Evolutionary conservation across 1,140 invertebrate species (phyloP), one percentile per base, ranked within the genome.

Genomic region (Carposina sasakii): DNA sequence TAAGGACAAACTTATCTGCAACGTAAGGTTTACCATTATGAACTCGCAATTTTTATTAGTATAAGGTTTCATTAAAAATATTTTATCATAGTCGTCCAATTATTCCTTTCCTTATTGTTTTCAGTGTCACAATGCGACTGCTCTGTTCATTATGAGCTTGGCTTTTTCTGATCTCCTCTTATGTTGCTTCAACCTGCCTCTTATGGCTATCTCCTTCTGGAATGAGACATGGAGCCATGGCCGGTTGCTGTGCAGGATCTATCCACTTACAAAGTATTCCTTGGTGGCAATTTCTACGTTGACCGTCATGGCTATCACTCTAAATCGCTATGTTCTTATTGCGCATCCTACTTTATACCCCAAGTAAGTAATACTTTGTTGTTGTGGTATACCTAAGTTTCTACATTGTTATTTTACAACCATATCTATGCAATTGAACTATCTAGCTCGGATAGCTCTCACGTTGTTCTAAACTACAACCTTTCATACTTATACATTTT

Each of bases 321-420:
- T 81, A 39, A 95, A 94, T 79, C 87, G 93, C 75, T 95, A 94
- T 71, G 87, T 95, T 22, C 93, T 95, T 88, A 94, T 95, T 33
- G 90, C 91, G 12, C 92, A 94, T 79, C 93, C 92, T 2, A 85
- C 88, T 48, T 75, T 91, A 22, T 95, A 95, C 82, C 89, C 91
- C 16, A 91, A 89, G 92, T 94, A 87, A 89, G 88, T 86, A 34
- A 12, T 22, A 45, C 4, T 33, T 6, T 6, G 24, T 28, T 28
- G 24, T 6, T 28, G 24, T 28, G 12, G 24, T 6, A 6, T 28
- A 34, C 19, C 13, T 16, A 16, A 26, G 12, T 26, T 26, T 26
- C 12, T 6, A 6, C 5, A 26, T 26, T 26, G 12, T 26, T 26
- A 26, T 5, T 26, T 26, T 5, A 12, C 24, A 12, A 26, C 5